phyloP scores from a whole-genome alignment of 1,140 invertebrate species.

The Pentalonia nigronervosa region DNA sequence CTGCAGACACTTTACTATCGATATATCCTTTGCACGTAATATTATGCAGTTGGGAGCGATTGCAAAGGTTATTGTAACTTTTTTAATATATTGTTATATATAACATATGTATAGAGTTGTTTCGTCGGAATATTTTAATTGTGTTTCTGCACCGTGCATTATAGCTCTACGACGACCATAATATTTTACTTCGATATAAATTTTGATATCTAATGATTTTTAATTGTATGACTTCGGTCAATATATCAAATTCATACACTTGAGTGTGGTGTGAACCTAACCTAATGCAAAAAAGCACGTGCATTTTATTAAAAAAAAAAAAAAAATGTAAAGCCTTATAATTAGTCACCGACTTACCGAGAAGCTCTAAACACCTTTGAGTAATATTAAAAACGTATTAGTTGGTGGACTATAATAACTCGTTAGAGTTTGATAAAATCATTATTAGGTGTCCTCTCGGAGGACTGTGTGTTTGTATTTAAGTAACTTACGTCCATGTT shows the following conservation, averaged over 20 bases:
- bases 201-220: background rate
- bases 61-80: background rate
- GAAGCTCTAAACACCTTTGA: conserved; percentile 2
- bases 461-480: background rate
- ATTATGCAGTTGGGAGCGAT: background rate
- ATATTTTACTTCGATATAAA: background rate
- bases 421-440: background rate
- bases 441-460: too few relatives aligned
- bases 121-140: too few relatives aligned
- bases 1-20: background rate
- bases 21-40: background rate
- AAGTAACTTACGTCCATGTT: background rate
- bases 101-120: background rate
- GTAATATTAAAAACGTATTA: conserved; percentile 27
- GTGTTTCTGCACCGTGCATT: too few relatives aligned
- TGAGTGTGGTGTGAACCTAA: background rate
- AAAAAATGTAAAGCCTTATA: background rate
- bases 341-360: background rate
- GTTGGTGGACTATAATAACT: background rate
- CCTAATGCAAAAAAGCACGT: background rate
- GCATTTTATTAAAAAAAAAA: background rate
- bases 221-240: background rate
- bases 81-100: background rate
- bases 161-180: too few relatives aligned
- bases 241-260: background rate